phyloP scores from a whole-genome alignment of 2,888 invertebrate species.

The Pyrrhia umbra region DNA sequence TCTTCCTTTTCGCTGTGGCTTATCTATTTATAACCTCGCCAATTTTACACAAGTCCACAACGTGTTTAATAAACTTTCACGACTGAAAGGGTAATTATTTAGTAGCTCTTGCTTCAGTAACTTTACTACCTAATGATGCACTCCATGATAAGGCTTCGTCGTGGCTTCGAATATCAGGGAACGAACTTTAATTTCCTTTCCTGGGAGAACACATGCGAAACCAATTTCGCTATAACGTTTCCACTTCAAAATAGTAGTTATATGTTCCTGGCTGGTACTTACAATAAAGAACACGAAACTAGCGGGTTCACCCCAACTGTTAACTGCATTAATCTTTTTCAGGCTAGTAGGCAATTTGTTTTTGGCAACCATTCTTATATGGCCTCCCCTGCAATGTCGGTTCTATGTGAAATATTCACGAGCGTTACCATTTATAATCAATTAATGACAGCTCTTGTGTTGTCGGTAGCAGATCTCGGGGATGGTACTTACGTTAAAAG shows the following conservation, averaged over 20 bases:
- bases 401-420: conserved; percentile 26
- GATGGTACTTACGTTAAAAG: conserved; percentile 49
- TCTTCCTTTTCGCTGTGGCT: conserved; percentile 52
- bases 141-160: conserved; percentile 52
- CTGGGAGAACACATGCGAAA: conserved; percentile 28
- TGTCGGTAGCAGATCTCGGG: conserved; percentile 42
- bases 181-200: conserved; percentile 63
- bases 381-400: conserved; percentile 30
- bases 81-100: conserved; percentile 13
- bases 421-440: conserved; percentile 36
- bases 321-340: conserved; percentile 52
- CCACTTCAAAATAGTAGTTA: conserved; percentile 20
- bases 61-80: conserved; percentile 46
- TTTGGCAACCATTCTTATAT: conserved; percentile 46
- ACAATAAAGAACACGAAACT: conserved; percentile 35
- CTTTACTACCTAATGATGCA: conserved; percentile 16
- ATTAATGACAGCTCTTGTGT: conserved; percentile 50
- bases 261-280: conserved; percentile 9
- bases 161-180: conserved; percentile 57
- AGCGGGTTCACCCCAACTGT: conserved; percentile 28
- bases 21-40: conserved; percentile 54
- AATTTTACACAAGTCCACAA: conserved; percentile 38
- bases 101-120: conserved; percentile 38
- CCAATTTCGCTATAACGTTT: conserved; percentile 34
- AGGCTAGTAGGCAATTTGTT: conserved; percentile 41